Percentiles rank a stretch among this genome's conserved stretches.
Conservation (phyloP, 2,797 vertebrate genomes). For the Synaphobranchus kaupii region DNA sequence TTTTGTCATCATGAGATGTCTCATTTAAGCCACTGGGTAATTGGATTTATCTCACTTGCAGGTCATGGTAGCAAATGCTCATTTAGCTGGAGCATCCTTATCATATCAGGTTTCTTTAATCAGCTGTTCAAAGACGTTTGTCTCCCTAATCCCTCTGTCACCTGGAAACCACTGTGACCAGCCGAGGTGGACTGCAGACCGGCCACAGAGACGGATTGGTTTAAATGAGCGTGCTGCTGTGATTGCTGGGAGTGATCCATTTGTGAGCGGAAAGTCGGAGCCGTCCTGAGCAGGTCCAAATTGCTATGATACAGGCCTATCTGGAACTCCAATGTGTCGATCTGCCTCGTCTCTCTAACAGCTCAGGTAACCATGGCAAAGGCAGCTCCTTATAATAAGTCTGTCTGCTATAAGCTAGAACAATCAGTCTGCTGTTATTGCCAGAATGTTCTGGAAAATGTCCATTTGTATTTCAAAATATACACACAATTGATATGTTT, state of each 20-base stretch:
- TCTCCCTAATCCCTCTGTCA: conserved; percentile 53
- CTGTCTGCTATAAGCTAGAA: neutral
- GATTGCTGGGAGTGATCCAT: conserved; percentile 16
- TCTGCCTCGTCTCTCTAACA: neutral
- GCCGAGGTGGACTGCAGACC: neutral
- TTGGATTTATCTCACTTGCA: conserved; percentile 48
- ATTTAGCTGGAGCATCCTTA: conserved; percentile 57
- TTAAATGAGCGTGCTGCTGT: conserved; percentile 36
- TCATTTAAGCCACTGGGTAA: conserved; percentile 47
- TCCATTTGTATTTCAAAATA: neutral
- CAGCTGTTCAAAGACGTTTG: conserved; percentile 59
- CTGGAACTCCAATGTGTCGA: neutral
- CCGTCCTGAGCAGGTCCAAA: neutral
- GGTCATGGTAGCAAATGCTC: conserved; percentile 46
- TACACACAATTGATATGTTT: neutral
- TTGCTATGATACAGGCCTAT: neutral
- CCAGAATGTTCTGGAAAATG: neutral
- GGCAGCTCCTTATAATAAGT: neutral
- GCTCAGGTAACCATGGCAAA: neutral
- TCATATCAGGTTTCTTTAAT: conserved; percentile 63
- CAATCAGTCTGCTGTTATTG: neutral
- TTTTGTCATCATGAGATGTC: conserved; percentile 41
- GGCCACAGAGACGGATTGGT: conserved; percentile 1
- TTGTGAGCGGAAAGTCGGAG: neutral
- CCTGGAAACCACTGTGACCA: conserved; percentile 46